phyloP scores from a whole-genome alignment of 2,113 vertebrate genomes.

The Capreolus pygargus region DNA sequence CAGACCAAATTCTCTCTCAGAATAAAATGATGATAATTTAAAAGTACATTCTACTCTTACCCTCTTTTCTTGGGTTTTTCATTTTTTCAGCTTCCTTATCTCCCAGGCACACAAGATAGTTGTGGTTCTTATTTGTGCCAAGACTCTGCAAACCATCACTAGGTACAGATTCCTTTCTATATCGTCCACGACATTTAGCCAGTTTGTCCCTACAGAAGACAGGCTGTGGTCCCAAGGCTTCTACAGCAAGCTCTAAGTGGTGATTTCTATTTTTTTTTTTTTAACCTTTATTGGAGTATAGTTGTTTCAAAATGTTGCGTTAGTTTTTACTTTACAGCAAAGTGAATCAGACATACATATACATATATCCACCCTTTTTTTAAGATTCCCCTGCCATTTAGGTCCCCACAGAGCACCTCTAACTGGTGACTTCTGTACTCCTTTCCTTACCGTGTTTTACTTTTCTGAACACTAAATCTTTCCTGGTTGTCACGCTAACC shows the following conservation, averaged over 20 bases:
- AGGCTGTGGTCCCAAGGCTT: background rate
- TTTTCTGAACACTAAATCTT: background rate
- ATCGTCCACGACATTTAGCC: background rate
- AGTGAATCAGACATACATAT: background rate
- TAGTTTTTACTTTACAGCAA: background rate
- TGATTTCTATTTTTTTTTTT: background rate
- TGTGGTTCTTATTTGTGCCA: background rate
- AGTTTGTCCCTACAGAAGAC: background rate
- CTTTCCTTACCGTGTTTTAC: background rate
- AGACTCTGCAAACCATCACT: background rate
- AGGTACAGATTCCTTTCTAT: background rate
- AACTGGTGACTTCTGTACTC: background rate
- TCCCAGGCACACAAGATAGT: background rate
- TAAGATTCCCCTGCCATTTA: background rate
- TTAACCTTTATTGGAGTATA: background rate
- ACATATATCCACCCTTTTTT: background rate
- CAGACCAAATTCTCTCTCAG: background rate
- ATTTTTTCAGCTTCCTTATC: background rate
- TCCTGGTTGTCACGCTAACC: background rate
- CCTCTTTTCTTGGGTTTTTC: background rate
- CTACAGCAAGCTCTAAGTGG: background rate
- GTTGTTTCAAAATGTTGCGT: accelerated
- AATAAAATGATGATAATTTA: background rate
- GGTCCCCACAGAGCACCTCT: background rate
- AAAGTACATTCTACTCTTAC: background rate